These are phyloP conservation scores for Strongylocentrotus purpuratus DNA, from an alignment of 35 echinoderm and acorn worm species.

Conservation along the genomic window DNA sequence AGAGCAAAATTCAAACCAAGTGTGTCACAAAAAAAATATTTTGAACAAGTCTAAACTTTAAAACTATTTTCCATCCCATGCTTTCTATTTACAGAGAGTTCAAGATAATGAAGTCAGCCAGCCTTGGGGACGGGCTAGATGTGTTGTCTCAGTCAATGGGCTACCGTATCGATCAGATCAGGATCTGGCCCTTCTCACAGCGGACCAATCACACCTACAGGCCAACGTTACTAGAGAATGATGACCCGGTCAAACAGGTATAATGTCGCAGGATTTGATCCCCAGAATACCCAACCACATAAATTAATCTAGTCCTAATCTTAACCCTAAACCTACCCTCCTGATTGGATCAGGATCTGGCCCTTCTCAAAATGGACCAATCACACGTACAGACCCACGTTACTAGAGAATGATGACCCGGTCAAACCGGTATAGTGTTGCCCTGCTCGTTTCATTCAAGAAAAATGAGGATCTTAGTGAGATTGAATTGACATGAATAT, in stretches of 20 bases:
- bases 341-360: constrained; percentile 93
- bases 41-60: too few relatives aligned
- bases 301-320: too few relatives aligned
- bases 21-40: too few relatives aligned
- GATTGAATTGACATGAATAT: too few relatives aligned
- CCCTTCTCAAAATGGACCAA: constrained; percentile 92
- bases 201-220: constrained; percentile 93
- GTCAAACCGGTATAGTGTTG: constrained; percentile 65
- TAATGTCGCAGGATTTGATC: too few relatives aligned
- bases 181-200: constrained; percentile 93
- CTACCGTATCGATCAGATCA: constrained; percentile 84
- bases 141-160: constrained; percentile 85
- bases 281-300: too few relatives aligned
- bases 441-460: too few relatives aligned
- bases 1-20: too few relatives aligned
- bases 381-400: constrained; percentile 87
- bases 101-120: constrained; percentile 77
- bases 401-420: constrained; percentile 86
- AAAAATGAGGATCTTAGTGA: too few relatives aligned
- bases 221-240: constrained; percentile 87
- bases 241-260: constrained; percentile 85
- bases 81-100: constrained; percentile 69
- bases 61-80: too few relatives aligned
- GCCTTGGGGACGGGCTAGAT: constrained; percentile 73
- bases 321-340: background rate